A percentile compares a stretch with the other conserved stretches of the same genome.
phyloP scores from a whole-genome alignment of 2,113 vertebrate species.

The Rhipidura dahli region DNA sequence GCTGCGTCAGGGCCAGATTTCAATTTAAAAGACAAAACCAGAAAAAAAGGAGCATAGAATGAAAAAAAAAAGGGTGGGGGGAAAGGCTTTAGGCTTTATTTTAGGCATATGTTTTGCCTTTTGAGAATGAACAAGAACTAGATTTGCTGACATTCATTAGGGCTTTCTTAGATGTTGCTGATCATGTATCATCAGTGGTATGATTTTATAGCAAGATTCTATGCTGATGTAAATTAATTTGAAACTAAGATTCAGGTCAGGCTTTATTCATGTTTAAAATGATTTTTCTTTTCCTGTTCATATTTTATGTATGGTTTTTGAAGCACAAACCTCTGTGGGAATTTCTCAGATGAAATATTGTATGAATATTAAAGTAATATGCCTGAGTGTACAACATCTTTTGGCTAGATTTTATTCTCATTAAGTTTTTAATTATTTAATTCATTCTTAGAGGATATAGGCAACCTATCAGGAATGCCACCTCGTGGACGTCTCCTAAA shows the following conservation, averaged over 20 bases:
- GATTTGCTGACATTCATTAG: neutral
- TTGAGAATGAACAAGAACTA: neutral
- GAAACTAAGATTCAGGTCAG: neutral
- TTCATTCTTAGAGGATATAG: neutral
- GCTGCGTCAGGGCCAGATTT: neutral
- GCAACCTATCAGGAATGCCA: neutral
- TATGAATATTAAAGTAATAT: neutral
- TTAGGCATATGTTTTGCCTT: neutral
- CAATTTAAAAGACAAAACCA: neutral
- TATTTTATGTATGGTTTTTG: neutral
- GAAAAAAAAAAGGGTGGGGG: too few relatives aligned
- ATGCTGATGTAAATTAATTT: neutral
- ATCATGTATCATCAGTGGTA: neutral
- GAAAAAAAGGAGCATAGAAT: neutral
- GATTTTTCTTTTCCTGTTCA: neutral
- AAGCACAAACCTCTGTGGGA: neutral
- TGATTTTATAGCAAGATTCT: neutral
- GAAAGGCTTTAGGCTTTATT: neutral
- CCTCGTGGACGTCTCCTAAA: slow-evolving; percentile 3
- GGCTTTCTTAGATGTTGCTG: neutral
- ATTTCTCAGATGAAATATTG: neutral
- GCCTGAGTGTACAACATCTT: neutral
- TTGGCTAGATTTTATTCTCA: neutral
- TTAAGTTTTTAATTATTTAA: neutral
- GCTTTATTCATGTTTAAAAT: neutral